Conservation (phyloP, 2,888 invertebrate species). For the Chalcis sispes region DNA sequence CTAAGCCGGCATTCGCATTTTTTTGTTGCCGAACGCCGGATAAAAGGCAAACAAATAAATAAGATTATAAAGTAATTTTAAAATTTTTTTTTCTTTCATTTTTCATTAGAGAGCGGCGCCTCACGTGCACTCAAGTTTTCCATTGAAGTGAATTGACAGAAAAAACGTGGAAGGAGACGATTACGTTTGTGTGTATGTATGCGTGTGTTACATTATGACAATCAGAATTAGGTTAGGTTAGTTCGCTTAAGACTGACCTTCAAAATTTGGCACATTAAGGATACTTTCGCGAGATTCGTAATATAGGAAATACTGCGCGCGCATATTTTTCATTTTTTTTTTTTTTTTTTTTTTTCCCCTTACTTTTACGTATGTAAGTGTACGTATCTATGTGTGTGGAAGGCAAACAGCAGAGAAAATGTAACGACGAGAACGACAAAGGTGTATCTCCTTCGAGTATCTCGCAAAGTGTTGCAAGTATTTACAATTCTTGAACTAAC, state of each 20-base stretch:
- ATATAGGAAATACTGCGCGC: constrained; percentile 58
- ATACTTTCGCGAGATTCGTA: constrained; percentile 61
- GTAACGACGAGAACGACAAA: constrained; percentile 45
- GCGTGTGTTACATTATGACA: constrained; percentile 38
- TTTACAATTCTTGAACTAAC: constrained; percentile 52
- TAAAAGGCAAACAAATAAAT: constrained; percentile 52
- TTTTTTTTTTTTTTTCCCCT: too few species aligned
- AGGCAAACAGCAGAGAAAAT: constrained; percentile 51
- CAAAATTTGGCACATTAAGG: constrained; percentile 67
- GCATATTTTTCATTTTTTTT: not conserved
- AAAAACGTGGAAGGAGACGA: constrained; percentile 30
- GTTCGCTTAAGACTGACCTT: constrained; percentile 63
- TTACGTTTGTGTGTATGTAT: not conserved
- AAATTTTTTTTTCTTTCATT: constrained; percentile 18
- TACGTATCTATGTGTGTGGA: constrained; percentile 41
- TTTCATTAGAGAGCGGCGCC: constrained; percentile 31
- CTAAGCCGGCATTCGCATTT: constrained; percentile 28
- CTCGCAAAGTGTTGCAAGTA: constrained; percentile 47
- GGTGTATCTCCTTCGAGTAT: constrained; percentile 19
- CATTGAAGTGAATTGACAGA: constrained; percentile 8
- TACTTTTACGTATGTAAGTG: too few species aligned
- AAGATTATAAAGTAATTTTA: constrained; percentile 18
- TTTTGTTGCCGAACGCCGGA: constrained; percentile 28
- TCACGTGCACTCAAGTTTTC: constrained; percentile 2
- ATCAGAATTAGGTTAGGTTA: constrained; percentile 59